phyloP scores from a whole-genome alignment of 2,113 vertebrate species.

The Neogale vison region DNA sequence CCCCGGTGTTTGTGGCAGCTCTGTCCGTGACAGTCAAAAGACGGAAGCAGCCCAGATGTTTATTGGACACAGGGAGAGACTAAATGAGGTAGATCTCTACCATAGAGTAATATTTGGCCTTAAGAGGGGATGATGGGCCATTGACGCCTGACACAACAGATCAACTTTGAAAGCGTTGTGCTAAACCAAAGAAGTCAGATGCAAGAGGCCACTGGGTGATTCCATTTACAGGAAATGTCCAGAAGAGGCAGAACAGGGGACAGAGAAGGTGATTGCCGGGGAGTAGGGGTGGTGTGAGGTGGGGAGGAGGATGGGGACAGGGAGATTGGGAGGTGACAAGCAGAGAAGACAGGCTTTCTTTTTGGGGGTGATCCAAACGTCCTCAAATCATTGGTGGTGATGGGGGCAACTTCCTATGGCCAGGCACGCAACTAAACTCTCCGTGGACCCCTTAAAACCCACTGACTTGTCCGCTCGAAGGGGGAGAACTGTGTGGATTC shows the following conservation, averaged over 20 bases:
- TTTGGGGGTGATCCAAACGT: not conserved
- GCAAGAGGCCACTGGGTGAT: not conserved
- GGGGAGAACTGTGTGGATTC: not conserved
- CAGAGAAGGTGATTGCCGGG: not conserved
- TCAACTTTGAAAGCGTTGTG: not conserved
- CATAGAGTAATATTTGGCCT: not conserved
- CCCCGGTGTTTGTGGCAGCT: fast-evolving
- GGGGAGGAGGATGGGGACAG: not conserved
- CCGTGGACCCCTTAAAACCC: not conserved
- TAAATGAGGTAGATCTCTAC: too few relatives aligned
- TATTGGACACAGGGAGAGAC: not conserved
- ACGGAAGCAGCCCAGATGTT: too few relatives aligned
- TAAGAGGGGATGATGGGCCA: not conserved
- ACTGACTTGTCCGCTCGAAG: fast-evolving
- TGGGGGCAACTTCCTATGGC: not conserved
- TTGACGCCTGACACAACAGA: fast-evolving
- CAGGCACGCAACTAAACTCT: too few relatives aligned
- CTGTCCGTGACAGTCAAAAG: not conserved
- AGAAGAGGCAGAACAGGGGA: not conserved
- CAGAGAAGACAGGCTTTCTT: not conserved
- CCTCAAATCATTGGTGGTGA: not conserved
- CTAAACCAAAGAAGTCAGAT: not conserved
- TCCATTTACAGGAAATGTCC: not conserved
- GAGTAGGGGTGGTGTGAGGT: not conserved
- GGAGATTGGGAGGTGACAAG: not conserved